Conservation (phyloP, 2,113 vertebrate genomes). For the mouse (Mus musculus) region DNA sequence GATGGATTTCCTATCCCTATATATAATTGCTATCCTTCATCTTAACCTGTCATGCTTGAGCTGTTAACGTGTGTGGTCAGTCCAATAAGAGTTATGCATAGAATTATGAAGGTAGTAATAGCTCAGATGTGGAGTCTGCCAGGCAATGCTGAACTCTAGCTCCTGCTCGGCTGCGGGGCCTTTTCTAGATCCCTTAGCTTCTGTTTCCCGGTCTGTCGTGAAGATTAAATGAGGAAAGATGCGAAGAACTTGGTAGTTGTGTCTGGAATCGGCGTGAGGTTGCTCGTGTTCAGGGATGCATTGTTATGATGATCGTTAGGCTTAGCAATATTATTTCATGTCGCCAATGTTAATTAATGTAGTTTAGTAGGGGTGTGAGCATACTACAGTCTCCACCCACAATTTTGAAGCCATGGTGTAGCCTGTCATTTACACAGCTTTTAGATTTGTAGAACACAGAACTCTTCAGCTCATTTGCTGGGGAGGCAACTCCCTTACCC, state of each 20-base stretch:
- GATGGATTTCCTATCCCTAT: conserved; percentile 1
- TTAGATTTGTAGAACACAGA: conserved; percentile 8
- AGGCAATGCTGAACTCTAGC: background rate
- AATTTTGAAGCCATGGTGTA: background rate
- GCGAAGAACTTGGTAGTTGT: background rate
- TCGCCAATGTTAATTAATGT: background rate
- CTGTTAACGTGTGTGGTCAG: background rate
- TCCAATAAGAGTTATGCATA: background rate
- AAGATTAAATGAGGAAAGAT: background rate
- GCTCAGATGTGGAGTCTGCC: background rate
- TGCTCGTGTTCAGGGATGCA: background rate
- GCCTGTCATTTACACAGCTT: background rate
- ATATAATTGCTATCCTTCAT: conserved; percentile 40
- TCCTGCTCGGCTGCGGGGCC: background rate
- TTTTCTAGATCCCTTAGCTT: conserved; percentile 7
- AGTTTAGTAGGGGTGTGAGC: conserved; percentile 38
- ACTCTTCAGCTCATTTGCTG: conserved; percentile 5
- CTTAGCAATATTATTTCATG: conserved; percentile 1
- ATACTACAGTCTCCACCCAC: background rate
- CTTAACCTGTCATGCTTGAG: background rate
- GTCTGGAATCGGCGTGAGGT: background rate
- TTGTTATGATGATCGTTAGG: background rate
- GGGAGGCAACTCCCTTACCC: background rate
- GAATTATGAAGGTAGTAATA: background rate
- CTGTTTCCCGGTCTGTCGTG: conserved; percentile 6